phyloP scores from a whole-genome alignment of 2,113 vertebrate genomes.

The Macaca mulatta region DNA sequence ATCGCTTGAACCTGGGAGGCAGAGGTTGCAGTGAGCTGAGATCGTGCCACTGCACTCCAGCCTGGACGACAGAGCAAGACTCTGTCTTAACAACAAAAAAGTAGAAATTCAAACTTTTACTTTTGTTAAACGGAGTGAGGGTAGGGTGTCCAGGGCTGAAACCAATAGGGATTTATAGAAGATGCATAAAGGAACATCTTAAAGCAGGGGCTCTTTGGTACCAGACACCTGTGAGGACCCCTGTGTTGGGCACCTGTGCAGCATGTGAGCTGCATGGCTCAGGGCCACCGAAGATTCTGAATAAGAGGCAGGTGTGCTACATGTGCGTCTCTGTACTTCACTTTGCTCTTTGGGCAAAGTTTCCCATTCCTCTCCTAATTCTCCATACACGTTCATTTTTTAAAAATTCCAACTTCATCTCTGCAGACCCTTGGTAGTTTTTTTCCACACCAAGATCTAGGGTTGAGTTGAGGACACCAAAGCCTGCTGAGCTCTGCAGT shows the following conservation, averaged over 20 bases:
- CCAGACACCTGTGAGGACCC: not conserved
- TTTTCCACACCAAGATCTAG: not conserved
- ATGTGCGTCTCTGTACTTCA: not conserved
- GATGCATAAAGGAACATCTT: not conserved
- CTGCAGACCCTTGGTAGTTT: not conserved
- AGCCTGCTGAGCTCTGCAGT: not conserved
- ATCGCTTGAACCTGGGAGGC: no score
- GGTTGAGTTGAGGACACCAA: not conserved
- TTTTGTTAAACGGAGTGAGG: not conserved
- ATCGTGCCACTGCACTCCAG: no score
- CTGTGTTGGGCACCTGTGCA: no score
- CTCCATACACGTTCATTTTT: not conserved
- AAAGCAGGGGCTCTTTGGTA: not conserved
- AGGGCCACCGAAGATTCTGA: no score
- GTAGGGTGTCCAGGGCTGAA: not conserved
- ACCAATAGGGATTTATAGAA: not conserved
- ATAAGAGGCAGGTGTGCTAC: fast-evolving
- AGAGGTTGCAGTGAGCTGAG: no score
- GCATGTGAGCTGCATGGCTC: not conserved
- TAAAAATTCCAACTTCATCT: not conserved
- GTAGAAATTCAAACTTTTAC: not conserved
- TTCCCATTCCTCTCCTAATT: not conserved
- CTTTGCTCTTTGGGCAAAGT: not conserved
- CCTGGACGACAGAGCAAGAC: no score
- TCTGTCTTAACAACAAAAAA: no score